Base-by-base conservation (phyloP, 2,113 vertebrate species). In the Bambusicola thoracicus region DNA sequence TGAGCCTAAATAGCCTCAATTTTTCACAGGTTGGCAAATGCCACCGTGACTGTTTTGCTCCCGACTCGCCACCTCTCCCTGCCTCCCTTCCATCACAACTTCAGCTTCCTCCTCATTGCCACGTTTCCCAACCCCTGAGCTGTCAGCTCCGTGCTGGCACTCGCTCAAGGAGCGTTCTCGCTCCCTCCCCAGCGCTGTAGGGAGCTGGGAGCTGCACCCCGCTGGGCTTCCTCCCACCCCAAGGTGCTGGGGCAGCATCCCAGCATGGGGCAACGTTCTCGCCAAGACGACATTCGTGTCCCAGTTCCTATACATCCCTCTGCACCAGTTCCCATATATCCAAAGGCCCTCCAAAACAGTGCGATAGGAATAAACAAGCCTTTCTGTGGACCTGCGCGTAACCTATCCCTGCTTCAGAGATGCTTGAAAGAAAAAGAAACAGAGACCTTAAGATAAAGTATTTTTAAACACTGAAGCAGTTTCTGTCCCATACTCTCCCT, bases 81-180 rank as follows among this genome's bases (percentile, higher is more conserved):
- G 65, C 87, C 59, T 51, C 87, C 83, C 49, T 81, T 43, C 81
- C 77, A 78, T 13, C 34, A 1, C 85, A 73, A 61, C 84, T 72
- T 51, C 46, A 51, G 6, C 92, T 85, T 89, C 77, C 61, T 85
- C 89, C 77, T 75, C 90, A 43, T 43, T 77, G 18, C 77, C 77
- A 59, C 59, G 30, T 21, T 59, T 46, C 73, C 77, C 72, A 61
- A 70, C 15, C 85, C 77, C 44, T 89, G 85, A 86, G 89, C 89
- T 94, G 85, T 89, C 81, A 92, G 77, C 85, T 85, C 81, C 0
- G 3, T 19, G 81, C 93, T 89, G 89, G 85, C 90, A 79, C 56
- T 32, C 10, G 13, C 10, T 82, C 86, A 78, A 58, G 30, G 72
- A 92, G 77, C 81, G 46, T 91, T 91, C 85, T 74, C 61, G 14